Evolutionary conservation across 2,888 invertebrate species (phyloP).

Genomic region (Papilio demoleus): DNA sequence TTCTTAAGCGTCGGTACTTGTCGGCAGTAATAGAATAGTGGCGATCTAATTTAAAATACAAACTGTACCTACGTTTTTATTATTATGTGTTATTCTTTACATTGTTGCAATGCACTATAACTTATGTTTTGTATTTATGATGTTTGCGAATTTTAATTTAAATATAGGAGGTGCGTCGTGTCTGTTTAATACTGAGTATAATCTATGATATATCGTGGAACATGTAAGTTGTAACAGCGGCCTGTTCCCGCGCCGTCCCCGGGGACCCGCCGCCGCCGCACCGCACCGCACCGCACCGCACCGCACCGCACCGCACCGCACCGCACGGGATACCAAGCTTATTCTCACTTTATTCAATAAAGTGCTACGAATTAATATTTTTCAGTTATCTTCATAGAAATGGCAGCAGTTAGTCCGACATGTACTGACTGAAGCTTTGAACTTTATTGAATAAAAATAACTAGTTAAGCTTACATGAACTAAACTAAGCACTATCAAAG

Average conservation of each 20-base stretch:
- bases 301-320: slow-evolving; percentile 7
- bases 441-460: neutral
- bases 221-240: slow-evolving; percentile 15
- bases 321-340: neutral
- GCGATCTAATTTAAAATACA: no score
- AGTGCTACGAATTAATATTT: neutral
- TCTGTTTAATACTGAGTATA: neutral
- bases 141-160: neutral
- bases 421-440: neutral
- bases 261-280: neutral
- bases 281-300: no score
- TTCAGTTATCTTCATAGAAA: neutral
- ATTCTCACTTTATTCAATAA: slow-evolving; percentile 11
- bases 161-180: neutral
- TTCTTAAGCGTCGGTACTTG: no score
- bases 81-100: no score
- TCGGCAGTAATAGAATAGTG: no score
- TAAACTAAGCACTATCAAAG: no score
- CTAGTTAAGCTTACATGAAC: no score
- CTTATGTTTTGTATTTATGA: neutral
- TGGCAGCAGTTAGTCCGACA: neutral
- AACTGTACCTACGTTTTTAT: no score
- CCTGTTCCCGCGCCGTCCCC: slow-evolving; percentile 24
- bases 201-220: slow-evolving; percentile 11
- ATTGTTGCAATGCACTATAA: no score